Base-by-base conservation (phyloP, 2,888 invertebrate genomes). In the Automeris io region DNA sequence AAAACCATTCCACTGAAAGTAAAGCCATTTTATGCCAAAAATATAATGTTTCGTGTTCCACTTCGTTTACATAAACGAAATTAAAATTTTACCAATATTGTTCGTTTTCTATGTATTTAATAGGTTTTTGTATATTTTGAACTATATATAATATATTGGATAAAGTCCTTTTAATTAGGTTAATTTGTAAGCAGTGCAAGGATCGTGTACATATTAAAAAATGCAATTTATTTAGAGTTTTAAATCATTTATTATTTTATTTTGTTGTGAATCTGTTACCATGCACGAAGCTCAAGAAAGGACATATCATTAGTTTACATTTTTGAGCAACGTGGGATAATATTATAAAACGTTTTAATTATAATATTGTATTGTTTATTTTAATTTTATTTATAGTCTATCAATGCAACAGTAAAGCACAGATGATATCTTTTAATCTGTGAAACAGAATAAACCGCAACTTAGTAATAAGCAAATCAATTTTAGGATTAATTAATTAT, bases 21-120 rank as follows among this genome's bases (percentile, higher is more conserved):
- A 62, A 63, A 71, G 79, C 80, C 79, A 80, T 81, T 67, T 58
- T 66, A 79, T 74, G 75, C 81, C 80, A 81, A 83, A 81, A 71
- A 72, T 58, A 55, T 49, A 55, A 43, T 52, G 41, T 50, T 46
- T 54, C 22, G 50, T 49, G 49, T 43, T 46, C 57, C 42, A 43
- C 41, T 51, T 46, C 44, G 41, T 44, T 42, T 23, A 22, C 39
- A 39, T 32, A 18, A 23, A 23, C 31, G 37, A 23, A 37, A 6
- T 32, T 18, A 18, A 32, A 37, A 37, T 8, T 24, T 18, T 18
- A 23, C 51, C 69, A 72, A 67, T 71, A 70, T 72, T 70, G 57
- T 45, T 41, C 39, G 60, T 56, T 19, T 19, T 19, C 19, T 19
- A 19, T 19, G 6, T 5, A 8, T 29, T 16, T 29, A 16, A 16